These are phyloP conservation scores for Chinchilla lanigera DNA, from an alignment of 2,113 vertebrate species.

Conservation along the genomic window DNA sequence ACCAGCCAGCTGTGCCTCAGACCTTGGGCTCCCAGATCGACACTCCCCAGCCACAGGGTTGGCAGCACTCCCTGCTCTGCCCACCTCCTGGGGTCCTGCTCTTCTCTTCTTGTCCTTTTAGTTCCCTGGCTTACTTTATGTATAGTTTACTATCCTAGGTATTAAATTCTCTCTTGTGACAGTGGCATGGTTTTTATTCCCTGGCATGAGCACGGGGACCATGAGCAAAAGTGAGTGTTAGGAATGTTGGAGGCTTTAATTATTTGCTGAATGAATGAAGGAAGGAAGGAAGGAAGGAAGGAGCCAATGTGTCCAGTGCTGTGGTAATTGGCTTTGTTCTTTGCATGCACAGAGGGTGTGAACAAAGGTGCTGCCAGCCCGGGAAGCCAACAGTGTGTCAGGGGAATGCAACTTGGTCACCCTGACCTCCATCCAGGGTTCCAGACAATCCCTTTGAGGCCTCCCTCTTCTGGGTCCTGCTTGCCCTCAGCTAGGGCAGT, in stretches of 20 bases:
- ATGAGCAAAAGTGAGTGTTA: background rate
- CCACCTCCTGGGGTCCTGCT: no score
- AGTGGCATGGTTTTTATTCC: background rate
- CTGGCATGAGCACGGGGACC: background rate
- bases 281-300: no score
- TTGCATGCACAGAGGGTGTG: background rate
- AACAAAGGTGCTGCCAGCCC: background rate
- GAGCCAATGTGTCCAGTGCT: rapidly evolving
- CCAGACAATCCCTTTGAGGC: background rate
- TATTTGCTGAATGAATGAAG: background rate
- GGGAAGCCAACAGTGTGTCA: background rate
- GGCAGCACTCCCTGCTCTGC: rapidly evolving
- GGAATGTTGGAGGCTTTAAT: background rate
- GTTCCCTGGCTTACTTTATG: background rate
- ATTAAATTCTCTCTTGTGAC: background rate
- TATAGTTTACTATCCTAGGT: background rate
- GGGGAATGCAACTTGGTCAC: no score
- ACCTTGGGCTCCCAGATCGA: no score
- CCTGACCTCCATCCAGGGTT: no score
- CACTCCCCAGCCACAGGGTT: background rate
- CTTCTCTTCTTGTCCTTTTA: background rate
- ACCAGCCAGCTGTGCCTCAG: background rate
- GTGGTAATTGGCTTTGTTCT: background rate
- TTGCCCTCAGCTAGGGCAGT: background rate
- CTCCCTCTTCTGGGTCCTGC: background rate